Evolutionary conservation across 2,797 vertebrate species (phyloP), one percentile per base, ranked within the genome.

Genomic region (Sphenodon punctatus): DNA sequence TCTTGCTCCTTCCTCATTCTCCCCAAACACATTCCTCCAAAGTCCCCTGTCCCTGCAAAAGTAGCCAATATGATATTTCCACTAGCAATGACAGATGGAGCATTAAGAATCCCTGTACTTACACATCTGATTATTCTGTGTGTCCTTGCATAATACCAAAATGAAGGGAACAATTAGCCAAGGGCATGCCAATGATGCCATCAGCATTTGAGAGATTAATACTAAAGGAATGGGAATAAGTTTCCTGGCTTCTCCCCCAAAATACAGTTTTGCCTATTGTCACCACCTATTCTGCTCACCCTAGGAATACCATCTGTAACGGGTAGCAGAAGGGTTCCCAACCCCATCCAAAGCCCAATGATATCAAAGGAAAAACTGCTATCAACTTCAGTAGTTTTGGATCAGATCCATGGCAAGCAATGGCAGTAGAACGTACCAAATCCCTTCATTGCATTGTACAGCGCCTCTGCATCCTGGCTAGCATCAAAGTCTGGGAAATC

Each of bases 361-460:
- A n/a, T n/a, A n/a, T n/a, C n/a, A n/a, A n/a, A n/a, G 12, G 59
- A 10, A 19, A 45, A n/a, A 48, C 17, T 10, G 30, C 32, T 22
- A 11, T 49, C 16, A 51, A 59, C 11, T 16, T 17, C 13, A 23
- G 17, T 53, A 20, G 51, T 36, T 58, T 27, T 10, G 42, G 25
- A 42, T 55, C 42, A 25, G 10, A 30, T n/a, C 8, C 0, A 0
- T 5, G 36, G 53, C 32, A 16, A 22, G 20, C 16, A 8, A 59
- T 55, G 2, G 0, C 17, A 42, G 41, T 2, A 74, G 5, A 7
- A 94, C 98, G 71, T 94, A 99, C 98, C 98, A 1, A 99, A 93
- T 88, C 98, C 98, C 93, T 99, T 99, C 98, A 99, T 99, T 55
- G 98, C 98, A 41, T 95, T 97, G 93, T 98, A 98, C 82, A 99